Evolutionary conservation across 64 coral and sea anemone genomes (phyloP).

Genomic region (Stylophora pistillata): DNA sequence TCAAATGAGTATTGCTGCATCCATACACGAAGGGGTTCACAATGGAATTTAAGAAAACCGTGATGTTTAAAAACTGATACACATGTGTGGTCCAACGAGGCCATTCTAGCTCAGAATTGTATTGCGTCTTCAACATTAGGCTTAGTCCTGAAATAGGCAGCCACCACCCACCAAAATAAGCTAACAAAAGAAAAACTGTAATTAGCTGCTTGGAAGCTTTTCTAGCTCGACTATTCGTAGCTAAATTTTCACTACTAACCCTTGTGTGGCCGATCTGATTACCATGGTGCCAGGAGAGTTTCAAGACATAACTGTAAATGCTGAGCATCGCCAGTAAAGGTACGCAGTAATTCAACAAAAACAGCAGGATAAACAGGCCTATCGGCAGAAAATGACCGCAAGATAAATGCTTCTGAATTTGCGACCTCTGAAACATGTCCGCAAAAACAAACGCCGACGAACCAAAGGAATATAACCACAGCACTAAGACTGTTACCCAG

Average conservation of each 20-base stretch:
- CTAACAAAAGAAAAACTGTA: not conserved
- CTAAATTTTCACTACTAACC: not conserved
- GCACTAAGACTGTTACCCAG: not conserved
- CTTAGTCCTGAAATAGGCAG: not conserved
- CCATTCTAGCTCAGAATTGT: not conserved
- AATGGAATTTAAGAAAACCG: not conserved
- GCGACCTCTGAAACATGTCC: not conserved
- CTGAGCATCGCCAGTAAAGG: not conserved
- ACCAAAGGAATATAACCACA: not conserved
- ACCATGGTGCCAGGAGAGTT: not conserved
- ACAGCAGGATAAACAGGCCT: not conserved
- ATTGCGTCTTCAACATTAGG: not conserved
- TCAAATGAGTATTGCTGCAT: slow-evolving; percentile 10
- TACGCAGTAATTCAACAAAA: not conserved
- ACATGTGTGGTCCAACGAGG: not conserved
- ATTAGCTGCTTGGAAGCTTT: not conserved
- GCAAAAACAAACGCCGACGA: not conserved
- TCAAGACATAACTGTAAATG: not conserved
- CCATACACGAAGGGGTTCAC: not conserved
- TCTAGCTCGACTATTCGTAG: not conserved
- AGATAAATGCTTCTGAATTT: not conserved
- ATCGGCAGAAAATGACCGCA: not conserved
- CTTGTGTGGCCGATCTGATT: not conserved
- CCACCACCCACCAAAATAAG: not conserved
- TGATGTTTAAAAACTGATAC: not conserved